Conservation (phyloP, 2,797 vertebrate species). For the Anas bahamensis region DNA sequence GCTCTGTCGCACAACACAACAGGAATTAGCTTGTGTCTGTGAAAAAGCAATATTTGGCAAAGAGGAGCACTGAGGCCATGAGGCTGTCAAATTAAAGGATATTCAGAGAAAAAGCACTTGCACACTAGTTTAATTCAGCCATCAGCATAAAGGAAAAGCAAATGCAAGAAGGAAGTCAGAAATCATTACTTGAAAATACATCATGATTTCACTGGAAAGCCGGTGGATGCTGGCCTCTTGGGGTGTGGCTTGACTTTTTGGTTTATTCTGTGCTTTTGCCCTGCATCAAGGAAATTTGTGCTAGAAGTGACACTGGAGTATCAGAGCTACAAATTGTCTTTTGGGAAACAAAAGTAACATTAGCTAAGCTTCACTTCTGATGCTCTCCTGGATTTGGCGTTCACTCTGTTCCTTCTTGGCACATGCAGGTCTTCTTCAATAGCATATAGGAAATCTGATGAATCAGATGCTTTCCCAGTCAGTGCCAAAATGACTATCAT, state of each 20-base stretch:
- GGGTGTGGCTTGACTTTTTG: background rate
- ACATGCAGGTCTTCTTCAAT: background rate
- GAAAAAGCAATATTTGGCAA: constrained; percentile 52
- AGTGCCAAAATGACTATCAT: background rate
- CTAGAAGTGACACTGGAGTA: background rate
- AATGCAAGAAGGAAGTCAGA: background rate
- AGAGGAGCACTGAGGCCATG: background rate
- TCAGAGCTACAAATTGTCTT: background rate
- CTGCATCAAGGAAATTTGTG: background rate
- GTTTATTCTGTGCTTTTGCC: background rate
- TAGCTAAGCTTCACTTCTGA: background rate
- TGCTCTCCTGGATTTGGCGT: background rate
- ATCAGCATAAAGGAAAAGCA: constrained; percentile 1
- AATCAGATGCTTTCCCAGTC: background rate
- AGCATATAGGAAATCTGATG: background rate
- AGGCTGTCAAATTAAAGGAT: constrained; percentile 40
- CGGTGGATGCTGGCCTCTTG: background rate
- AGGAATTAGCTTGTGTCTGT: constrained; percentile 40
- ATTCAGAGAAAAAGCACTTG: background rate
- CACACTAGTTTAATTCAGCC: constrained; percentile 8
- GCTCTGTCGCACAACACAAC: background rate
- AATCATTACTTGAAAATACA: background rate
- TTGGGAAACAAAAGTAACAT: background rate
- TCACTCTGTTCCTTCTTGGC: background rate
- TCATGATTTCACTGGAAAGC: background rate